Percentiles rank a stretch among this genome's conserved stretches.
These are phyloP conservation scores for Mastomys natalensis DNA, from an alignment of 2,113 vertebrate genomes.

Conservation along the genomic window DNA sequence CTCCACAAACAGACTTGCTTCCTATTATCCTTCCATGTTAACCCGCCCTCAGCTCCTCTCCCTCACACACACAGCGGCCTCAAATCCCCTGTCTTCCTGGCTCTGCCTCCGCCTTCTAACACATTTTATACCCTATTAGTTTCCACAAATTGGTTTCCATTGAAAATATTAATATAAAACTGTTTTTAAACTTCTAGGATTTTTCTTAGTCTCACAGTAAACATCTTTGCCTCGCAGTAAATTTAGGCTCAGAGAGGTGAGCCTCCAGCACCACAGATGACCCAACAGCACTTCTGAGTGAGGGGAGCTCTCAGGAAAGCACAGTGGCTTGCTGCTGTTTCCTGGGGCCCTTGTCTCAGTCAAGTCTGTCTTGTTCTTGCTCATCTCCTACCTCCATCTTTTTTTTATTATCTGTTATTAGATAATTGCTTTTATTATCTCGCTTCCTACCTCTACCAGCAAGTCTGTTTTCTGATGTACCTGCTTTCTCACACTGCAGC, in stretches of 20 bases:
- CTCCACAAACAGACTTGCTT: neutral
- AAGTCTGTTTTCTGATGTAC: neutral
- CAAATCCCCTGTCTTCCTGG: neutral
- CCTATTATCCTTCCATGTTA: neutral
- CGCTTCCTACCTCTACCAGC: neutral
- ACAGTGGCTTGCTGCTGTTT: neutral
- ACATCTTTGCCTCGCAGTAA: neutral
- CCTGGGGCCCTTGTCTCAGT: neutral
- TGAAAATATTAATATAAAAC: neutral
- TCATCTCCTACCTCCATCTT: neutral
- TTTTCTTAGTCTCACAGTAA: slow-evolving; percentile 24
- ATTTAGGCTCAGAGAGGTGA: neutral
- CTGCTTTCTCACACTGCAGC: neutral
- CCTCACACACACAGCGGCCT: neutral
- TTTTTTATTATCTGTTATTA: too few species aligned
- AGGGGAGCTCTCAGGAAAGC: neutral
- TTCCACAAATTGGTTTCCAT: neutral
- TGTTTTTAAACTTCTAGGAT: neutral
- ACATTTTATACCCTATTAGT: neutral
- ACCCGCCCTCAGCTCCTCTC: neutral
- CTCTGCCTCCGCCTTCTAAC: neutral
- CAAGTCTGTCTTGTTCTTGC: neutral
- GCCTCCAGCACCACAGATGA: neutral
- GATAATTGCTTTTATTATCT: neutral
- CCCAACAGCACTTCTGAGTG: neutral